Evolutionary conservation across 2,113 vertebrate species (phyloP), one percentile per base, ranked within the genome.

Genomic region (Origma solitaria): DNA sequence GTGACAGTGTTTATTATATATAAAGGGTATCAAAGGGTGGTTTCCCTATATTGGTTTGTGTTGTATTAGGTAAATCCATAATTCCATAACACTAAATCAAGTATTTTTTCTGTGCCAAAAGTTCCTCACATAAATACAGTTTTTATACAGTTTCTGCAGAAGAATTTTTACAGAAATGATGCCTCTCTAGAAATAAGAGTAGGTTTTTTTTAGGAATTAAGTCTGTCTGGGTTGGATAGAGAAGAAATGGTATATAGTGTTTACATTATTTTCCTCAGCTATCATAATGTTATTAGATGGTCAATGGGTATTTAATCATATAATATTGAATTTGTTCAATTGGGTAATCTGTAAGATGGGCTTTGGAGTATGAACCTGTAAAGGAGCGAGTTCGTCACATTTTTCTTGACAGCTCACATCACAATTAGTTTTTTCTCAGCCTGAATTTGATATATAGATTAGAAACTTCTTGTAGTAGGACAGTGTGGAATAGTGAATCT

Each of bases 131-230:
- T 35, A 37, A 86, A 69, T 51, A 11, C 0, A 40, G 75, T 76
- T 76, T 37, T 13, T 21, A 37, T 51, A n/a, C 2, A 22, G 3
- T 73, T 33, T 37, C 50, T 2, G 1, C 13, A 77, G 13, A 51
- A 11, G 3, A 35, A 3, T 37, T 78, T 65, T 82, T 64, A 60
- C 12, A 79, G 58, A 79, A 92, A 56, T 76, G 0, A 6, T 76
- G 3, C 15, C 8, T 68, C 10, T 69, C 7, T 56, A 61, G 31
- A 85, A 76, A 40, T n/a, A 75, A 81, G 4, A 11, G 15, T 28
- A 31, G 6, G 0, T 0, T 0, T 7, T 21, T 77, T 58, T 54
- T 15, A 24, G 1, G 8, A 22, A 47, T 33, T n/a, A 69, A 28
- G 1, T 21, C 9, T 82, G 37, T 64, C n/a, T 79, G 9, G 2